These are phyloP conservation scores for Drosophila aldrichi DNA, from an alignment of 2,888 invertebrate genomes.

Conservation along the genomic window DNA sequence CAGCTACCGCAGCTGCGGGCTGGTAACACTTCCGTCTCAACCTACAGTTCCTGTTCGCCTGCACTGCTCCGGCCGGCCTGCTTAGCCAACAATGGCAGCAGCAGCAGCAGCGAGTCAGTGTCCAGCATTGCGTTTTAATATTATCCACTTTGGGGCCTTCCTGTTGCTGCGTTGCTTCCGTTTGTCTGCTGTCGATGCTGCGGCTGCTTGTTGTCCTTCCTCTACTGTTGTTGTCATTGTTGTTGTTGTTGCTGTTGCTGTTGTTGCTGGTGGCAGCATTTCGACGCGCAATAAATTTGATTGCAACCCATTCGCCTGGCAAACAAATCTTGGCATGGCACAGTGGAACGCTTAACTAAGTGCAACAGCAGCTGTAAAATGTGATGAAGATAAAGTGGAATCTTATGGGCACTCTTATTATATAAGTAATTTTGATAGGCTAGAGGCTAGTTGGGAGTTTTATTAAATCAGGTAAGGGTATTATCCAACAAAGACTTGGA, in stretches of 20 bases:
- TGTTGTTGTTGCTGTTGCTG: conserved; percentile 15
- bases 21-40: conserved; percentile 43
- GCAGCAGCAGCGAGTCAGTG: neutral
- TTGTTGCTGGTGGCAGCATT: conserved; percentile 43
- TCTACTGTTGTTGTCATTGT: conserved; percentile 1
- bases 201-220: conserved; percentile 22
- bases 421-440: too few species aligned
- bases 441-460: too few species aligned
- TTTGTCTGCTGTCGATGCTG: conserved; percentile 43
- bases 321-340: conserved; percentile 48
- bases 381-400: neutral
- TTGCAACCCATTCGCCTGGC: conserved; percentile 64
- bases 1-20: conserved; percentile 45
- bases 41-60: conserved; percentile 13
- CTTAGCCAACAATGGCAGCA: conserved; percentile 31
- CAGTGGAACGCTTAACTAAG: conserved; percentile 8
- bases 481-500: too few species aligned
- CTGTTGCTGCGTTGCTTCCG: conserved; percentile 65
- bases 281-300: conserved; percentile 69
- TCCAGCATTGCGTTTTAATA: conserved; percentile 54
- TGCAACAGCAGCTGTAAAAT: neutral
- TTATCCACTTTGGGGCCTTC: conserved; percentile 70
- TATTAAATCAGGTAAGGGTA: too few species aligned
- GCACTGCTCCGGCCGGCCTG: conserved; percentile 13
- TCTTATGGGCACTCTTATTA: neutral